These are phyloP conservation scores for Austrolebias charrua DNA, from an alignment of 2,797 vertebrate species.

Conservation along the genomic window DNA sequence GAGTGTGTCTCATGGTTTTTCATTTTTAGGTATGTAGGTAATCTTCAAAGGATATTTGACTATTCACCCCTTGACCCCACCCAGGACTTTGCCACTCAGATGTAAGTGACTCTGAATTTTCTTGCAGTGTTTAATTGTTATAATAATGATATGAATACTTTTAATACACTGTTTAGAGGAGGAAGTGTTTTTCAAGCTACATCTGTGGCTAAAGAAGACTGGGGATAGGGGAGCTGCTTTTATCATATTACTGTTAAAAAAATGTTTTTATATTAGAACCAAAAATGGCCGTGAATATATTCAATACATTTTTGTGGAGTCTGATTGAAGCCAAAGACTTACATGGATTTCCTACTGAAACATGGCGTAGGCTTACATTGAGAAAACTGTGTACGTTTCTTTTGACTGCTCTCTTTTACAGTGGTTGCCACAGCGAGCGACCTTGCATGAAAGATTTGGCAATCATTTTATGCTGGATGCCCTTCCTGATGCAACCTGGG, in stretches of 20 bases:
- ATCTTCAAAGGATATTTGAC: constrained; percentile 97
- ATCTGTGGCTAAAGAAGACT: not conserved
- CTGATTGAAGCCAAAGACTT: not conserved
- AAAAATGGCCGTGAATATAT: not conserved
- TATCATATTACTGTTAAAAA: not conserved
- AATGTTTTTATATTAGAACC: not conserved
- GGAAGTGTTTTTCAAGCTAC: constrained; percentile 11
- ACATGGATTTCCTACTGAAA: too few relatives aligned
- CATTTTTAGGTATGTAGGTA: constrained; percentile 91
- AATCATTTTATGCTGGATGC: too few relatives aligned
- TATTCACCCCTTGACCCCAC: constrained; percentile 96
- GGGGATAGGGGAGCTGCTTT: not conserved
- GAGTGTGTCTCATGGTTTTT: constrained; percentile 44
- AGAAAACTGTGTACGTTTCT: too few relatives aligned
- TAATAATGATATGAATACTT: too few relatives aligned
- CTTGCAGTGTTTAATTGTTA: not conserved
- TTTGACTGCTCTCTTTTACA: too few relatives aligned
- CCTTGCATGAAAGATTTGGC: too few relatives aligned
- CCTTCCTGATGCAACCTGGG: too few relatives aligned
- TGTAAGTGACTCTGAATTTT: constrained; percentile 82
- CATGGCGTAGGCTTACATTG: too few relatives aligned
- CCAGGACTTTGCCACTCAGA: constrained; percentile 97
- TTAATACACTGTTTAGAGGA: constrained; percentile 20
- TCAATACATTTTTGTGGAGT: not conserved
- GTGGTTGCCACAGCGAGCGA: too few relatives aligned